These are phyloP conservation scores for Cinclus mexicanus DNA, from an alignment of 2,113 vertebrate genomes.

Conservation along the genomic window DNA sequence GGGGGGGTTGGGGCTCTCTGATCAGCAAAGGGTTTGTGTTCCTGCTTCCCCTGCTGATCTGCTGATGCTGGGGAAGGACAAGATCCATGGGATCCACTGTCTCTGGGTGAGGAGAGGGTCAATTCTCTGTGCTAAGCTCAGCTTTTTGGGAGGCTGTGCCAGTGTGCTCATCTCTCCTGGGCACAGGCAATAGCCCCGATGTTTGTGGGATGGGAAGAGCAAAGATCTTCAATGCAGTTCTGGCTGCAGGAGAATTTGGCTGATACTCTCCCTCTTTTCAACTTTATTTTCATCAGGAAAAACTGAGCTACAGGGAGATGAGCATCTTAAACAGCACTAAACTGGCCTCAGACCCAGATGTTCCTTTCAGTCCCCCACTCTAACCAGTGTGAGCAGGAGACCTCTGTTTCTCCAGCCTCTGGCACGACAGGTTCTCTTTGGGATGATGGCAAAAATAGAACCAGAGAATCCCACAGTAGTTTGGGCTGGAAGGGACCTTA, in stretches of 20 bases:
- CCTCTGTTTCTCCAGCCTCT: not conserved
- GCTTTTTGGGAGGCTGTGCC: not conserved
- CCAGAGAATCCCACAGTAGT: not conserved
- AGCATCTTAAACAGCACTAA: not conserved
- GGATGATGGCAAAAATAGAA: not conserved
- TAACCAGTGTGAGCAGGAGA: not conserved
- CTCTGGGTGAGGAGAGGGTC: not conserved
- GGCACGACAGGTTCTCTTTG: accelerated
- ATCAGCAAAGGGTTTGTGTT: not conserved
- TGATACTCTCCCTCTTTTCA: not conserved
- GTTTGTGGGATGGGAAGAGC: not conserved
- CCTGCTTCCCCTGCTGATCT: not conserved
- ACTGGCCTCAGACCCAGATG: not conserved
- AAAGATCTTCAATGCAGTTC: not conserved
- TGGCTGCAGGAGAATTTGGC: not conserved
- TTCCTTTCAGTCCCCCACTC: not conserved
- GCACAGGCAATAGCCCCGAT: accelerated
- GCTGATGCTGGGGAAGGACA: not conserved
- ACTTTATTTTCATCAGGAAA: not conserved
- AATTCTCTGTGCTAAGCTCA: accelerated
- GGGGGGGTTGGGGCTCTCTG: not conserved
- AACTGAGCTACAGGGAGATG: not conserved
- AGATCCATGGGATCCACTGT: accelerated
- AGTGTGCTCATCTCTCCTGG: not conserved
- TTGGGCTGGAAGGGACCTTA: not conserved